These are phyloP conservation scores for Patella depressa DNA, from an alignment of 2,888 invertebrate species.

Conservation along the genomic window DNA sequence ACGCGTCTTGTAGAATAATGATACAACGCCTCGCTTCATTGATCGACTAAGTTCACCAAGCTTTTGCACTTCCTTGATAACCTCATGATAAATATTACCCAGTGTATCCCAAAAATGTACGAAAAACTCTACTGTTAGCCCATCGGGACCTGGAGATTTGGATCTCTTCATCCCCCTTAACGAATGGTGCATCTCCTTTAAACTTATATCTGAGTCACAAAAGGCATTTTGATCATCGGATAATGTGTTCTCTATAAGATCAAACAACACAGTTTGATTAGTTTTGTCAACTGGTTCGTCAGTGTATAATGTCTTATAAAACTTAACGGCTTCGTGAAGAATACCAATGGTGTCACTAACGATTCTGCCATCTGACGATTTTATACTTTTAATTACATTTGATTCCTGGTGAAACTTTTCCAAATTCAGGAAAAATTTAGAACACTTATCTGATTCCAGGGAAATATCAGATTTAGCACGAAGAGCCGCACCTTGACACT, in stretches of 20 bases:
- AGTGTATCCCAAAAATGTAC: conserved; percentile 29
- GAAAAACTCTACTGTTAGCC: conserved; percentile 40
- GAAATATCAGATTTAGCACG: neutral
- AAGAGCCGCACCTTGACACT: neutral
- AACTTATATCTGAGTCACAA: conserved; percentile 2
- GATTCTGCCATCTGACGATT: neutral
- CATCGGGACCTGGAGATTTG: conserved; percentile 41
- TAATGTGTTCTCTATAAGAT: neutral
- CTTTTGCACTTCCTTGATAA: conserved; percentile 27
- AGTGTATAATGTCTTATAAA: neutral
- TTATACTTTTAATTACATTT: neutral
- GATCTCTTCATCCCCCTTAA: conserved; percentile 30
- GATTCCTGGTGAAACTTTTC: neutral
- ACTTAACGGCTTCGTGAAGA: neutral
- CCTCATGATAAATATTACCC: conserved; percentile 23
- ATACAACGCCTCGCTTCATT: conserved; percentile 26
- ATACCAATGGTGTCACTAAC: neutral
- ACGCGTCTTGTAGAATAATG: conserved; percentile 40
- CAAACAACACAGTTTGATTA: neutral
- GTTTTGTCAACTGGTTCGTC: neutral
- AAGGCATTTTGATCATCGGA: neutral
- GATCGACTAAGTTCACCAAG: conserved; percentile 23
- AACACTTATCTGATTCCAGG: neutral
- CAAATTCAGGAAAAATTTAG: neutral
- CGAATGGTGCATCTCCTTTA: conserved; percentile 14